phyloP scores from a whole-genome alignment of 1,140 invertebrate genomes.

The Magallana ariakensis region DNA sequence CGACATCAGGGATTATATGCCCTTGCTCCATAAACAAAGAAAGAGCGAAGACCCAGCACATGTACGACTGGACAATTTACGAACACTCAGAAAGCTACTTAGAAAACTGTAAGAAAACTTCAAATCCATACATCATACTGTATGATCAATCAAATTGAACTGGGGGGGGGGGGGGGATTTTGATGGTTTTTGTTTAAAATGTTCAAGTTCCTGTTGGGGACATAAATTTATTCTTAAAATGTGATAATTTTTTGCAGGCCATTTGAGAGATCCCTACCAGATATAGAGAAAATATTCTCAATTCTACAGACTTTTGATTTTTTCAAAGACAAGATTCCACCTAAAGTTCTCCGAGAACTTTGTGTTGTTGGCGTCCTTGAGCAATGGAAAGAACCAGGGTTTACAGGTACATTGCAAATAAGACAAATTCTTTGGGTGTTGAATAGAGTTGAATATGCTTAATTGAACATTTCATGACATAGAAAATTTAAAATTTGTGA shows the following conservation, averaged over 20 bases:
- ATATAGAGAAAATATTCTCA: constrained; percentile 76
- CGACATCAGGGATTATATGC: constrained; percentile 75
- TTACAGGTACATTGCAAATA: constrained; percentile 68
- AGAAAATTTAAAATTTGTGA: too few relatives aligned
- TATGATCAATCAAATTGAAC: too few relatives aligned
- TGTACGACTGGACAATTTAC: constrained; percentile 68
- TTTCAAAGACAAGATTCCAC: constrained; percentile 69
- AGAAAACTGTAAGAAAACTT: constrained; percentile 73
- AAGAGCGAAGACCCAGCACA: constrained; percentile 71
- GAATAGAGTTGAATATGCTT: too few relatives aligned
- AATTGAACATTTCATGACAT: too few relatives aligned
- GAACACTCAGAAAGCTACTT: constrained; percentile 71
- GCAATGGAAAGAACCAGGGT: constrained; percentile 72
- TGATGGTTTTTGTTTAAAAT: too few relatives aligned
- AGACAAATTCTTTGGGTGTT: too few relatives aligned
- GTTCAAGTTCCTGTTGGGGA: too few relatives aligned
- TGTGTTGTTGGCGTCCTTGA: constrained; percentile 76
- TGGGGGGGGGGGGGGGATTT: too few relatives aligned
- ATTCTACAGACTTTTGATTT: constrained; percentile 73
- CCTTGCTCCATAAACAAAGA: constrained; percentile 71
- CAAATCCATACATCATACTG: too few relatives aligned
- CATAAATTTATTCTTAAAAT: too few relatives aligned
- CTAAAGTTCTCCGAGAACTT: constrained; percentile 73
- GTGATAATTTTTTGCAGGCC: constrained; percentile 65
- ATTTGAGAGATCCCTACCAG: constrained; percentile 76